Evolutionary conservation across 2,888 invertebrate species (phyloP), one percentile per base, ranked within the genome.

Genomic region (Rhyacophila evoluta): DNA sequence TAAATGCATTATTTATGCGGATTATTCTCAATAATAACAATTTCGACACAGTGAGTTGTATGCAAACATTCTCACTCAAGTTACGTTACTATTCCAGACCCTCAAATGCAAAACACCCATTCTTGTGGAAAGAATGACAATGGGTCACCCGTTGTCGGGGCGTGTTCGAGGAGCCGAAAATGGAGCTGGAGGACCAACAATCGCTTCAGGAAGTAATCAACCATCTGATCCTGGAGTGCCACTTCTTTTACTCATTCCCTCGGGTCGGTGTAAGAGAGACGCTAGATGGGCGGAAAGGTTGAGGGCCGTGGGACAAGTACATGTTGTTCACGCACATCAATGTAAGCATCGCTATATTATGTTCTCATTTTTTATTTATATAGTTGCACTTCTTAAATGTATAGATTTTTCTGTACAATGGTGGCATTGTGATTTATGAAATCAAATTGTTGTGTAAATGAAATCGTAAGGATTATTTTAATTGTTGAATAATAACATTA

Each of bases 201-300:
- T 82, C 1, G 81, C 82, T 2, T 82, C 81, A 3, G 81, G 77
- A 8, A 77, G 74, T 15, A 71, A 70, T 10, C 72, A 73, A 1
- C 79, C 80, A 2, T 74, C 80, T 0, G 82, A 82, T 33, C 79
- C 82, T 3, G 28, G 74, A 19, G 81, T 80, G 4, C 81, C 86
- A 82, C 83, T 84, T 79, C 83, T 84, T 75, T 82, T 78, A 71
- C 77, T 79, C 83, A 83, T 69, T 83, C 84, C 83, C 83, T 83
- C 85, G 33, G 84, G 83, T 83, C 84, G 84, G 83, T 84, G 84
- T 77, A 85, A 84, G 83, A 83, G 83, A 80, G 84, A 85, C 83
- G 85, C 83, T 82, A 83, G 84, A 77, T 85, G 85, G 84, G 85
- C 80, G 82, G 83, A 83, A 81, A 83, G 84, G 75, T 79, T 82